phyloP scores from a whole-genome alignment of 2,797 vertebrate species.

The Bucorvus abyssinicus region DNA sequence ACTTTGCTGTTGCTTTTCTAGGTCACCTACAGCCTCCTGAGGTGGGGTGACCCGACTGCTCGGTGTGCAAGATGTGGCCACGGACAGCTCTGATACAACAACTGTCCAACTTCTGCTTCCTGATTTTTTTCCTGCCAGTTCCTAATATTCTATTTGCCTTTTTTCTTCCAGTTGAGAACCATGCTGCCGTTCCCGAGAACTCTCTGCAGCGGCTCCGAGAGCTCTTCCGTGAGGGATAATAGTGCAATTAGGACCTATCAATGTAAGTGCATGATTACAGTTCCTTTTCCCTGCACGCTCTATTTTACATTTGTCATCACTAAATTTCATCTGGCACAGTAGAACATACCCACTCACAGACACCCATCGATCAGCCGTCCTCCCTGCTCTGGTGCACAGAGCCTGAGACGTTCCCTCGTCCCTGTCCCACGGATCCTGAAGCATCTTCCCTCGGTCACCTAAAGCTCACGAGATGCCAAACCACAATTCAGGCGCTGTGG shows the following conservation, averaged over 20 bases:
- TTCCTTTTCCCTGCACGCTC: not conserved
- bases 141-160: not conserved
- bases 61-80: not conserved
- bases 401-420: not conserved
- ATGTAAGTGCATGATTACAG: slow-evolving; percentile 32
- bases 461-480: not conserved
- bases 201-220: not conserved
- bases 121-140: not conserved
- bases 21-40: not conserved
- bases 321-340: not conserved
- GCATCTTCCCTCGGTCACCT: not conserved
- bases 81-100: not conserved
- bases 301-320: slow-evolving; percentile 30
- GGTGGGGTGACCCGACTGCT: not conserved
- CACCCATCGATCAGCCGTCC: not conserved
- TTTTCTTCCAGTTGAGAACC: not conserved
- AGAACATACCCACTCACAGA: not conserved
- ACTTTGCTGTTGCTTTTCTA: not conserved
- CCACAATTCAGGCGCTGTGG: not conserved
- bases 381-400: not conserved
- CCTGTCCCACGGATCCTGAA: not conserved
- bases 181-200: not conserved
- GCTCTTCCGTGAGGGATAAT: slow-evolving; percentile 26
- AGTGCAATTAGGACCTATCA: slow-evolving; percentile 27
- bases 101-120: not conserved